Conservation (phyloP, 2,797 vertebrate species). For the Avahi laniger region DNA sequence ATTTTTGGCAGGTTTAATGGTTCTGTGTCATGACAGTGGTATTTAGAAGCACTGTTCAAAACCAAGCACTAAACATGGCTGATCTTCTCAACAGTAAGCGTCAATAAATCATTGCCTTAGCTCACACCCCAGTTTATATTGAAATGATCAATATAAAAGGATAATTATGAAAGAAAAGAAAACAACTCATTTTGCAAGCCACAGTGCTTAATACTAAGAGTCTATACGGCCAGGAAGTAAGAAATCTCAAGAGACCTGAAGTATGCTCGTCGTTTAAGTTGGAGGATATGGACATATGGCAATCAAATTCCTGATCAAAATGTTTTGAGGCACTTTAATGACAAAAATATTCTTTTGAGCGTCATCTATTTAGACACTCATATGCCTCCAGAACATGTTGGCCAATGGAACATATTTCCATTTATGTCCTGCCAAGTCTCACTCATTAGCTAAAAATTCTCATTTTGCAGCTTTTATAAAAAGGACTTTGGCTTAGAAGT, state of each 20-base stretch:
- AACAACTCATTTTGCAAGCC: slow-evolving; percentile 29
- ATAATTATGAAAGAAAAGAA: not conserved
- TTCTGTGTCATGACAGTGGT: not conserved
- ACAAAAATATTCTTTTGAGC: slow-evolving; percentile 72
- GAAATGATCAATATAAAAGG: not conserved
- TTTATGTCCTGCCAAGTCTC: slow-evolving; percentile 77
- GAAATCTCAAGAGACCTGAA: slow-evolving; percentile 37
- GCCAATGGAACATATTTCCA: slow-evolving; percentile 75
- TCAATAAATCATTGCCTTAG: not conserved
- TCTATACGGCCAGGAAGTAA: slow-evolving; percentile 36
- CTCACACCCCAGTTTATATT: not conserved
- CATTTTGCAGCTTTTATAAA: slow-evolving; percentile 69
- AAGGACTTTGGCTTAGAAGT: slow-evolving; percentile 42
- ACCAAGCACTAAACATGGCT: not conserved
- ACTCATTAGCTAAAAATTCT: slow-evolving; percentile 76
- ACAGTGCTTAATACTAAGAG: slow-evolving; percentile 16
- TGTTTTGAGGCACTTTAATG: slow-evolving; percentile 72
- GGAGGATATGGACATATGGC: slow-evolving; percentile 75
- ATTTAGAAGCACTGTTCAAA: not conserved
- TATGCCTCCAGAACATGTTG: slow-evolving; percentile 73
- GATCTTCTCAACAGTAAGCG: not conserved
- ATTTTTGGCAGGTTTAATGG: not conserved
- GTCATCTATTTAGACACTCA: slow-evolving; percentile 72
- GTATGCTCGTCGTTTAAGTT: slow-evolving; percentile 46
- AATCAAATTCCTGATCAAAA: slow-evolving; percentile 79